Evolutionary conservation across 2,888 invertebrate genomes (phyloP).

Genomic region (Andrena chrysosceles): DNA sequence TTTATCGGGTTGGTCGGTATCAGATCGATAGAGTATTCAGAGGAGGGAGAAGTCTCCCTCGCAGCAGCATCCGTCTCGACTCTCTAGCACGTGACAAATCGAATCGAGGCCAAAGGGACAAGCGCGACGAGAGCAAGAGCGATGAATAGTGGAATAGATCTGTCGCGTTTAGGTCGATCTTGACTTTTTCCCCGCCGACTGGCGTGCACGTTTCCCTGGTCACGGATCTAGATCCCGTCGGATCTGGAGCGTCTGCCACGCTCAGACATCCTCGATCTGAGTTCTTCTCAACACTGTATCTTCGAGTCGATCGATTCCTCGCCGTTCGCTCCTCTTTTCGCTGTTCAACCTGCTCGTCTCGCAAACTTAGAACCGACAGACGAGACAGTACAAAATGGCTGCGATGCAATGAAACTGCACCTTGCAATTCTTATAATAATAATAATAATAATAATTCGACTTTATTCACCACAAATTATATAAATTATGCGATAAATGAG

Average conservation of each 20-base stretch:
- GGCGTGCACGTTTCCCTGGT: slow-evolving; percentile 12
- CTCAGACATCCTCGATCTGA: neutral
- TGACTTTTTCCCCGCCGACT: slow-evolving; percentile 8
- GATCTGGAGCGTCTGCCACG: slow-evolving; percentile 36
- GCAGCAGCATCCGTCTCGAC: slow-evolving; percentile 20
- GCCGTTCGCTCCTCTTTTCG: slow-evolving; percentile 9
- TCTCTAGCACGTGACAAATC: slow-evolving; percentile 56
- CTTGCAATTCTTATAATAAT: neutral
- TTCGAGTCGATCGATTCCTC: slow-evolving; percentile 39
- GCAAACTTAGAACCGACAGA: neutral
- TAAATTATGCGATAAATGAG: too few relatives aligned
- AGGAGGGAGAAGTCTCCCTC: slow-evolving; percentile 13
- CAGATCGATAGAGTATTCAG: slow-evolving; percentile 23
- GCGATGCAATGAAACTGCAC: neutral
- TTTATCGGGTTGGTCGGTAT: slow-evolving; percentile 37
- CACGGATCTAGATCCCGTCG: slow-evolving; percentile 43
- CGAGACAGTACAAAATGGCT: neutral
- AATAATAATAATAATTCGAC: too few relatives aligned
- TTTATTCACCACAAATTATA: too few relatives aligned
- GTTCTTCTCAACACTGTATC: slow-evolving; percentile 31
- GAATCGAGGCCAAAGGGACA: slow-evolving; percentile 50
- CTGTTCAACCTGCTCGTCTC: neutral
- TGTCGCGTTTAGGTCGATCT: slow-evolving; percentile 59
- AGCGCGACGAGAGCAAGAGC: slow-evolving; percentile 31
- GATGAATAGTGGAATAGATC: slow-evolving; percentile 63